phyloP scores from a whole-genome alignment of 1,140 invertebrate genomes.

The Heliconius hewitsoni region DNA sequence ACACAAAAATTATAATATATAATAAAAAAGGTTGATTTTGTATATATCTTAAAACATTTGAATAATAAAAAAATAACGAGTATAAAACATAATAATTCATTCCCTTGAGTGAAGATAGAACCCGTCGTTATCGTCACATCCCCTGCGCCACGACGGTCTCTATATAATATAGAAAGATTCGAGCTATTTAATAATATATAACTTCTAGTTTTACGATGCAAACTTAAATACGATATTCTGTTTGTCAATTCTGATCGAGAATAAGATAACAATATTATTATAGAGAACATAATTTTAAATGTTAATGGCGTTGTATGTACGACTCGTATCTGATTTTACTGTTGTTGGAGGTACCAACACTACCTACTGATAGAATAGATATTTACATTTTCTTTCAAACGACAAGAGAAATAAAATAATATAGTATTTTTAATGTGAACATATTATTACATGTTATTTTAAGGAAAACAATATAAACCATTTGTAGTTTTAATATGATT shows the following conservation, averaged over 20 bases:
- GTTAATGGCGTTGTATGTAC: constrained; percentile 7
- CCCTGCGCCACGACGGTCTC: too few species aligned
- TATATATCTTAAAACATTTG: too few species aligned
- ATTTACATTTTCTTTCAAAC: neutral
- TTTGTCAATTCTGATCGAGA: constrained; percentile 5
- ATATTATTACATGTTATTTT: too few species aligned
- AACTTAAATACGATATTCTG: neutral
- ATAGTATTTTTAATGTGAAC: neutral
- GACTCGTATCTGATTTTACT: constrained; percentile 2
- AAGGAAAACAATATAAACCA: too few species aligned
- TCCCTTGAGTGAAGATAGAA: too few species aligned
- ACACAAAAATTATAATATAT: too few species aligned
- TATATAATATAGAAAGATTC: neutral
- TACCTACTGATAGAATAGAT: neutral
- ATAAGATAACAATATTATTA: constrained; percentile 13
- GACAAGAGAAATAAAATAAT: neutral
- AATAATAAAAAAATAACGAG: too few species aligned
- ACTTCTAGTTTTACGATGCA: neutral
- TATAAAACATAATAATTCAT: too few species aligned
- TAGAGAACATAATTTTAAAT: constrained; percentile 14
- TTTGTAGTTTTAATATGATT: neutral
- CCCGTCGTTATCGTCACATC: too few species aligned
- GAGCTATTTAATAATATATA: neutral
- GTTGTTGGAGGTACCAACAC: neutral
- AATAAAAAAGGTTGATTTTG: too few species aligned